Evolutionary conservation across 2,888 invertebrate genomes (phyloP).

Genomic region (Amorpha juglandis): DNA sequence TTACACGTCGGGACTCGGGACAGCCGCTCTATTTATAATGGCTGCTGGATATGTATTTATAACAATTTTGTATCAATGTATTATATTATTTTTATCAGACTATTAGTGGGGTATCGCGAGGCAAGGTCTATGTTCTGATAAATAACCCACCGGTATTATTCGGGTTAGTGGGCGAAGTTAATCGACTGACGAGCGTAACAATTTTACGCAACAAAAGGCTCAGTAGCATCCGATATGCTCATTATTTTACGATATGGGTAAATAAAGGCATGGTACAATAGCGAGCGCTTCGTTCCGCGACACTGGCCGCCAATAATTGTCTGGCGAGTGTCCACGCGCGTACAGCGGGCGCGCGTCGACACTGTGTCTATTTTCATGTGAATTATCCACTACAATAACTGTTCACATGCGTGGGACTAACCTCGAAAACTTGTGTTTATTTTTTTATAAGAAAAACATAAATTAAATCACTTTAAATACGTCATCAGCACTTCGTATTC

Average conservation of each 20-base stretch:
- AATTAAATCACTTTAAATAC: neutral
- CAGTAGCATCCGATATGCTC: neutral
- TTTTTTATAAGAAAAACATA: neutral
- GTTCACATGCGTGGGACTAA: neutral
- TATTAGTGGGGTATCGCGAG: neutral
- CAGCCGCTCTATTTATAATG: conserved; percentile 16
- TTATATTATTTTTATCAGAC: conserved; percentile 4
- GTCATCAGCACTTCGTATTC: neutral
- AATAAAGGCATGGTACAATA: conserved; percentile 6
- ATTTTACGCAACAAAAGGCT: neutral
- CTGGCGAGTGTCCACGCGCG: conserved; percentile 9
- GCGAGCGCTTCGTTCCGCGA: conserved; percentile 14
- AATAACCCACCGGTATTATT: neutral
- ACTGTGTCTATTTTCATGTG: neutral
- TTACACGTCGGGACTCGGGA: conserved; percentile 2
- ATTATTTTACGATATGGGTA: conserved; percentile 1
- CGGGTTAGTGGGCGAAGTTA: neutral
- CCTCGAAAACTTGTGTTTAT: neutral
- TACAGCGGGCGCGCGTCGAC: neutral
- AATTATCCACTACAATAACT: conserved; percentile 2
- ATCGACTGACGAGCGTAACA: neutral
- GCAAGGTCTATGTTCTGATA: neutral
- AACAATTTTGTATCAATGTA: conserved; percentile 10
- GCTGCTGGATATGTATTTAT: conserved; percentile 10
- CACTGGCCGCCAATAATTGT: conserved; percentile 13